Base-by-base conservation (phyloP, 2,888 invertebrate genomes). In the Hydrotaea cyrtoneurina region DNA sequence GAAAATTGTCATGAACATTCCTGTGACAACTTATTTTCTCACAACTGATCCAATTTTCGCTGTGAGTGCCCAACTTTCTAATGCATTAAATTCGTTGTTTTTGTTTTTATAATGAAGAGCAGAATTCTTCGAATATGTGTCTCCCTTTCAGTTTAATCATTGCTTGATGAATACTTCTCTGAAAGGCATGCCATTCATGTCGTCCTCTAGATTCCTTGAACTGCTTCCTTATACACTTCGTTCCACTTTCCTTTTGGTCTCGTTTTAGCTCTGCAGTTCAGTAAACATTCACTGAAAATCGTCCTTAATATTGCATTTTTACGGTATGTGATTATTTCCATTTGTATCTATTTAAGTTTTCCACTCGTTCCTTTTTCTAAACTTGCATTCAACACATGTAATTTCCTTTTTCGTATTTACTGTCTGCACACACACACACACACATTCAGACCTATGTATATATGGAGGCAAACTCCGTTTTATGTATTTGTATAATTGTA, bases 241-340 rank as follows among this genome's bases (percentile, higher is more conserved):
- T 59, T 59, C 55, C 21, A 21, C 55, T 19, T 55, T 55, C 23
- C 3, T 11, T 55, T 55, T 31, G 2, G 1, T 55, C 55, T 2
- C 8, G 21, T 55, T 2, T 55, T 55, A 21, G 17, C 21, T 59
- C 15, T 19, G n/a, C 26, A 26, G 15, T 59, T 59, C 23, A 15
- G 59, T 59, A 59, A 59, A 59, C 15, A 59, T 59, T 23, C 59
- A 26, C 0, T 26, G 59, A 55, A 26, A 59, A 59, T 59, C 23
- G 59, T 59, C 59, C 59, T 59, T 59, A 59, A 59, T 59, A 26
- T 26, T 26, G 23, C 59, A 59, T 59, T 59, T 59, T 59, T 59
- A 59, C 26, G 59, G 23, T 26, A 15, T 23, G 23, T 59, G 26
- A 26, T 59, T 59, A 59, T 23, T 59, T 26, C 19, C 59, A 59